These are phyloP conservation scores for Ruditapes philippinarum DNA, from an alignment of 1,140 invertebrate genomes.

Conservation along the genomic window DNA sequence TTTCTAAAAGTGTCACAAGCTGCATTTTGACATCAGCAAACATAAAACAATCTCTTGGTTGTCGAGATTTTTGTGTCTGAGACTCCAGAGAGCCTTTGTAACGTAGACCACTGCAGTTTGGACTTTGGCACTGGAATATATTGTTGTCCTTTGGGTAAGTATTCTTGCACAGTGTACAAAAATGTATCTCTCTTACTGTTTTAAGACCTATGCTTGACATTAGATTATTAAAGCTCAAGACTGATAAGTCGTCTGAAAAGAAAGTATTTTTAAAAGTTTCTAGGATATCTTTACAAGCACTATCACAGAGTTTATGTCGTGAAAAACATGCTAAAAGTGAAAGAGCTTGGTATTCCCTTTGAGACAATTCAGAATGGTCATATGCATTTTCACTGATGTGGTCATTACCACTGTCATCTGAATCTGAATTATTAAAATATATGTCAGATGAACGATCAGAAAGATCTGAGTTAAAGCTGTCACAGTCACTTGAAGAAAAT, in stretches of 20 bases:
- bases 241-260: background rate
- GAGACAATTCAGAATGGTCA: no score
- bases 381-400: no score
- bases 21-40: conserved; percentile 57
- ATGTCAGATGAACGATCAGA: no score
- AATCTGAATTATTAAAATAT: no score
- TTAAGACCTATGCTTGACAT: conserved; percentile 41
- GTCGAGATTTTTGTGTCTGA: conserved; percentile 33
- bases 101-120: conserved; percentile 44
- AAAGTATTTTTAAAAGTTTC: conserved; percentile 47
- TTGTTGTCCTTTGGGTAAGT: conserved; percentile 46
- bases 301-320: background rate
- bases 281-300: conserved; percentile 59
- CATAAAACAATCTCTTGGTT: conserved; percentile 60
- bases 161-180: conserved; percentile 54
- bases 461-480: no score
- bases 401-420: background rate
- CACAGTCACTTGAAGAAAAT: no score
- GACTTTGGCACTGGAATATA: conserved; percentile 21
- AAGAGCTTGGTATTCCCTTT: no score
- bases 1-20: conserved; percentile 49
- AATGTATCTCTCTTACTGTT: conserved; percentile 55
- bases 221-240: conserved; percentile 46
- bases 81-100: conserved; percentile 30
- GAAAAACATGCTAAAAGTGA: background rate